Base-by-base conservation (phyloP, 2,888 invertebrate species). In the Campoletis raptor region DNA sequence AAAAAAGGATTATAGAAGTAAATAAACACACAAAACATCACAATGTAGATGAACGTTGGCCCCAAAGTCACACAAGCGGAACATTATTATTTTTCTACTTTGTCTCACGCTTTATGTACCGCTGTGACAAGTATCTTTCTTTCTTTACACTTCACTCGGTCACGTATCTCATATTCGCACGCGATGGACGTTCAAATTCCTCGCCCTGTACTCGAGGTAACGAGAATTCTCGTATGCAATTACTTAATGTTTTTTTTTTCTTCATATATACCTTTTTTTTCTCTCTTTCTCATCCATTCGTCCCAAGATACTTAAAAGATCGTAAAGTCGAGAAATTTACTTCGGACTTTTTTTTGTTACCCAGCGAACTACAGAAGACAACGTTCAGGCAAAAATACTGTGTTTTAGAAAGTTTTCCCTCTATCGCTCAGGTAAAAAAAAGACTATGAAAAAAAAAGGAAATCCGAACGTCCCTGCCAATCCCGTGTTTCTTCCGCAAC, bases 321-420 rank as follows among this genome's bases (percentile, higher is more conserved):
- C 81, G 83, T 84, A 70, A 78, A 85, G 77, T 42, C 81, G 69
- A 61, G 18, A 40, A 21, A 77, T 42, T 52, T 40, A 15, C 15
- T 54, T 70, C 30, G 76, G 80, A n/a, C n/a, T 3, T 30, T 30
- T 52, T 82, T 85, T 85, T 82, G 30, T 48, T 42, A 24, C 18
- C 30, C 37, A 36, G 52, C 10, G 37, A 9, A 36, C n/a, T 36
- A 18, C 42, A 30, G 70, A 4, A n/a, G 30, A 45, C 8, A n/a
- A 2, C 21, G 21, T 66, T 70, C 57, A 70, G 78, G 64, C 54
- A 74, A 45, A 48, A 24, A 83, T 81, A 57, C 69, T 83, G 81
- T 84, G 81, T 84, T 87, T 87, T 82, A 85, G 86, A 87, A 87
- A 87, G 86, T 87, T 87, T 84, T 67, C 70, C 61, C 48, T 48